Base-by-base conservation (phyloP, 92 coral and sea anemone species). In the Porites evermanni region DNA sequence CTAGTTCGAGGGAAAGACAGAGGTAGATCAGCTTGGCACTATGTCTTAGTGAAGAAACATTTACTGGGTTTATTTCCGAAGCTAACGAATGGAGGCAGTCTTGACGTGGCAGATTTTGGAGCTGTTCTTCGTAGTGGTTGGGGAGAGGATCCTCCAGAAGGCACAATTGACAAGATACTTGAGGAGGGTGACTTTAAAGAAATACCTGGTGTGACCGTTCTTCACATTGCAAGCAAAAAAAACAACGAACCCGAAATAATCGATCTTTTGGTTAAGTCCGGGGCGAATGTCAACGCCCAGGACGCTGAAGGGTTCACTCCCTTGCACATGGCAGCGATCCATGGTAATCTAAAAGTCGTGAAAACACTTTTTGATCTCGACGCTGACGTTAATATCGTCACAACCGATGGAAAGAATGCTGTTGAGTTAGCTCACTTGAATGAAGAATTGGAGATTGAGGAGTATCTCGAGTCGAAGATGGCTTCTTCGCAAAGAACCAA, bases 291-390 rank as follows among this genome's bases (percentile, higher is more conserved):
- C 0, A 71, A 82, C 12, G 56, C 70, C 58, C 77, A 18, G 10
- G 86, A 82, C 19, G 78, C 54, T 16, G 86, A 82, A 4, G 86
- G 86, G 0, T 82, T 64, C 70, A 81, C 86, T 14, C 77, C 86
- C 18, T 29, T 81, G 69, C 86, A 81, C 1, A 2, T 70, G 6
- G 78, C 77, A 69, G 86, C 70, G 32, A 69, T 69, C 7, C 67
- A 7, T 70, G 86, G 86, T 24, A 81, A 70, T 12, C 18, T 68
- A 32, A 26, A 69, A 24, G 38, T 38, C 26, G 84, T 79, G 0
- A 65, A 65, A 69, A 53, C 47, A 23, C 65, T 79, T 5, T 20
- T 79, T 32, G 69, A 61, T 23, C 72, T 68, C 17, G 11, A 68
- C 24, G 72, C 72, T 7, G 51, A 68, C 6, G 72, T 68, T 0